Percentiles rank a stretch among this genome's conserved stretches.
Evolutionary conservation across 2,113 vertebrate genomes (phyloP).

Genomic region (Blennius ocellaris): DNA sequence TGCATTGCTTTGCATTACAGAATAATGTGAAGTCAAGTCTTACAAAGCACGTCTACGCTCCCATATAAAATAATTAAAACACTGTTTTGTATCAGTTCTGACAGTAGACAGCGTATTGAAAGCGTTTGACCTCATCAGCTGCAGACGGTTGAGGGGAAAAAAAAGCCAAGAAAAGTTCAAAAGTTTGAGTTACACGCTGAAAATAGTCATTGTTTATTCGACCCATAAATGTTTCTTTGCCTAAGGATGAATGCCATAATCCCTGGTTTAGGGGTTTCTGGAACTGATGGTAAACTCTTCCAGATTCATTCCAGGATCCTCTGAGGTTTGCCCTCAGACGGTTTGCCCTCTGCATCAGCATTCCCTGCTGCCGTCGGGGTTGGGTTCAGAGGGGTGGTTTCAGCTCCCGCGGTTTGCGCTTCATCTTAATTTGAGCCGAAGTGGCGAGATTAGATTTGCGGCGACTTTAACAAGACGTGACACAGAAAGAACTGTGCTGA

Average conservation of each 20-base stretch:
- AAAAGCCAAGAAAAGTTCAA: neutral
- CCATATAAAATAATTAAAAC: neutral
- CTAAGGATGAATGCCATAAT: slow-evolving; percentile 31
- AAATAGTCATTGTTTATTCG: neutral
- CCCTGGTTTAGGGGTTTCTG: slow-evolving; percentile 18
- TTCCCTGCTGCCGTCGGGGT: slow-evolving; percentile 33
- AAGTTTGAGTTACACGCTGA: slow-evolving; percentile 7
- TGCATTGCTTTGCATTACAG: too few species aligned
- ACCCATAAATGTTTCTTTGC: slow-evolving; percentile 10
- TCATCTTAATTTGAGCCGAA: slow-evolving; percentile 52
- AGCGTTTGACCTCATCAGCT: neutral
- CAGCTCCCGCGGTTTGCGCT: slow-evolving; percentile 37
- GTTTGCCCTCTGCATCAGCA: slow-evolving; percentile 39
- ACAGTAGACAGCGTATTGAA: neutral
- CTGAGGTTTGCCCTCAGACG: slow-evolving; percentile 42
- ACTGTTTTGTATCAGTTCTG: neutral
- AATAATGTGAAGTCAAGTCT: neutral
- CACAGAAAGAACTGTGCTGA: slow-evolving; percentile 15
- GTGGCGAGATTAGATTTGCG: slow-evolving; percentile 37
- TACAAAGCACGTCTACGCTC: neutral
- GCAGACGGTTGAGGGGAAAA: neutral
- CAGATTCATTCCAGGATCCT: slow-evolving; percentile 41
- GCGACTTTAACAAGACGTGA: slow-evolving; percentile 29
- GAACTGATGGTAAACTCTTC: slow-evolving; percentile 41
- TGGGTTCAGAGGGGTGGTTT: slow-evolving; percentile 53